Conservation (phyloP, 2,113 vertebrate genomes). For the Malurus melanocephalus region DNA sequence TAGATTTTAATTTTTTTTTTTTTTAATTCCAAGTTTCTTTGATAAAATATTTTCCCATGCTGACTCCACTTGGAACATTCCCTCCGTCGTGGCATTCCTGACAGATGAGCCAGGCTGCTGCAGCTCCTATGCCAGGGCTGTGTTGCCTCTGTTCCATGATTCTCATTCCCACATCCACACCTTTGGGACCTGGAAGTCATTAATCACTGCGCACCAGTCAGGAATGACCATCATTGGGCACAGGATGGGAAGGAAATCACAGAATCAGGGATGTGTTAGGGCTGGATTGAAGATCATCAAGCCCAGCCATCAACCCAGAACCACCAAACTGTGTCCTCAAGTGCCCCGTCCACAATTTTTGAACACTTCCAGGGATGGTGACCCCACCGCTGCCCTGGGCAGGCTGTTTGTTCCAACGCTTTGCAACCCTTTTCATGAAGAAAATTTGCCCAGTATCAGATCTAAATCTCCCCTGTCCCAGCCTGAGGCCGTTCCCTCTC, state of each 20-base stretch:
- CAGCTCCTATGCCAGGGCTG: neutral
- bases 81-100: neutral
- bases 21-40: conserved; percentile 63
- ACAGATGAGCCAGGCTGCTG: neutral
- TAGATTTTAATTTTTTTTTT: conserved; percentile 62
- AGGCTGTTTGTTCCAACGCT: rapidly evolving
- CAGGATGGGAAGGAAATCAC: neutral
- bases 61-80: conserved; percentile 54
- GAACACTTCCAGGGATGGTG: neutral
- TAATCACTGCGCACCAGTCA: neutral
- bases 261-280: neutral
- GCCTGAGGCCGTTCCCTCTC: neutral
- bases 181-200: conserved; percentile 10
- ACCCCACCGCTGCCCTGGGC: neutral
- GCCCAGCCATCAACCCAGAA: neutral
- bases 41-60: conserved; percentile 79
- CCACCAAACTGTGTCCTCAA: neutral
- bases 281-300: neutral
- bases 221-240: neutral
- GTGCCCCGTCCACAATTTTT: neutral
- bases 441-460: neutral
- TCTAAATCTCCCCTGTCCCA: neutral
- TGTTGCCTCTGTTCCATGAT: neutral
- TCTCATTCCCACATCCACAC: conserved; percentile 45
- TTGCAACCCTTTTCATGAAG: neutral